Base-by-base conservation (phyloP, 1,140 invertebrate genomes). In the Neotoxoptera formosana region DNA sequence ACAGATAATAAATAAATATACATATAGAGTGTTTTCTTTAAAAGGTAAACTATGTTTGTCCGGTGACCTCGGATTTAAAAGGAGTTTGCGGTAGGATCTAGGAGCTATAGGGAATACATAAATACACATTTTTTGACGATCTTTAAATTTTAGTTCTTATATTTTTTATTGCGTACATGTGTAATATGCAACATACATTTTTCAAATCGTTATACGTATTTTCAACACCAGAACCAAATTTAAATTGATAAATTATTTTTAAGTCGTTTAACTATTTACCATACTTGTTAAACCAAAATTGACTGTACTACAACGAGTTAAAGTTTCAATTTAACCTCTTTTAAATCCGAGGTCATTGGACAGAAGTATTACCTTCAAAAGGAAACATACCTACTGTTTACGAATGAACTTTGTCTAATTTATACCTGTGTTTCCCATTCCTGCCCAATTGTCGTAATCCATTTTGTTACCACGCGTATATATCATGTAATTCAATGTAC, bases 371-470 rank as follows among this genome's bases (percentile, higher is more conserved):
- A 30, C 7, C 30, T 67, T 67, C 14, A 67, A 67, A n/a, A n/a
- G 8, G 11, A 67, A n/a, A 67, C 30, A 67, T 4, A 60, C 8
- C 2, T 0, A 17, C 14, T n/a, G 0, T 41, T 23, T 20, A 36
- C 21, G 17, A 81, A 81, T 94, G 0, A 98, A 96, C 84, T 98
- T 97, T 1, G 96, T 21, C 17, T 14, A 95, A 95, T 41, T 41
- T 98, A 98, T 99, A 1, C 97, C 98, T 1, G n/a, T 30, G 93
- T 94, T 94, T 20, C 95, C 93, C 94, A 94, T 94, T 45, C 93
- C 91, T 30, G 96, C 96, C 96, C 96, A 97, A 41, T 95, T 93
- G 94, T 97, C 96, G 94, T 96, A 97, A 94, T 97, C 96, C 87
- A 94, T 94, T 23, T 95, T 95, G 94, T 96, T 95, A 0, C 97